phyloP scores from a whole-genome alignment of 2,888 invertebrate species.

The Athalia circularis region DNA sequence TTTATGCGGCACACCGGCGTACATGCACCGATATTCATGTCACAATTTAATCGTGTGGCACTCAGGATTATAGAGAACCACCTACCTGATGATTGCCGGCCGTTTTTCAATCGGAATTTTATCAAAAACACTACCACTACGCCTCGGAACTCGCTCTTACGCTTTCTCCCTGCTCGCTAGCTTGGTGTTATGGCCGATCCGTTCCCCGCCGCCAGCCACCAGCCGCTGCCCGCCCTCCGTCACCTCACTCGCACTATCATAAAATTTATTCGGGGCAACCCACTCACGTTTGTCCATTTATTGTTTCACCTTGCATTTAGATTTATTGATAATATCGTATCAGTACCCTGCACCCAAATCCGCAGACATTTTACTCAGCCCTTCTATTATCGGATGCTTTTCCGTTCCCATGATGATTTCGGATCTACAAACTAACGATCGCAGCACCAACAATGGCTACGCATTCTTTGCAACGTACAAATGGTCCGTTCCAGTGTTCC shows the following conservation, averaged over 20 bases:
- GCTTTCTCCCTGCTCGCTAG: conserved; percentile 69
- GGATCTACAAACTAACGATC: conserved; percentile 73
- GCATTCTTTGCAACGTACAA: conserved; percentile 71
- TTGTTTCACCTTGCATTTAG: conserved; percentile 47
- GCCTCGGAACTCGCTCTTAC: conserved; percentile 68
- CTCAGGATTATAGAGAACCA: conserved; percentile 58
- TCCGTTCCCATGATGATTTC: conserved; percentile 75
- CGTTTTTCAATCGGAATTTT: conserved; percentile 67
- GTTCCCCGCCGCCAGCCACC: conserved; percentile 56
- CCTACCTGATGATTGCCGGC: conserved; percentile 70
- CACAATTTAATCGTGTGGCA: conserved; percentile 52
- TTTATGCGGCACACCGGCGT: conserved; percentile 57
- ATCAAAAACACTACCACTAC: conserved; percentile 70
- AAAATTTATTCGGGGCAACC: conserved; percentile 33
- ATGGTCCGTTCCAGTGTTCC: conserved; percentile 69
- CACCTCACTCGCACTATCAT: conserved; percentile 51
- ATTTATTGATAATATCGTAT: conserved; percentile 62
- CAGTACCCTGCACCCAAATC: conserved; percentile 74
- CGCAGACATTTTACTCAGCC: conserved; percentile 73
- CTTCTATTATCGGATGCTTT: conserved; percentile 74
- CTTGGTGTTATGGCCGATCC: conserved; percentile 70
- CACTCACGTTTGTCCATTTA: conserved; percentile 45
- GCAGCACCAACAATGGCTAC: conserved; percentile 75
- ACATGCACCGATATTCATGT: conserved; percentile 58
- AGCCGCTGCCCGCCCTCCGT: conserved; percentile 59